Evolutionary conservation across 1,140 invertebrate genomes (phyloP), one percentile per base, ranked within the genome.

Genomic region (Colletes gigas): DNA sequence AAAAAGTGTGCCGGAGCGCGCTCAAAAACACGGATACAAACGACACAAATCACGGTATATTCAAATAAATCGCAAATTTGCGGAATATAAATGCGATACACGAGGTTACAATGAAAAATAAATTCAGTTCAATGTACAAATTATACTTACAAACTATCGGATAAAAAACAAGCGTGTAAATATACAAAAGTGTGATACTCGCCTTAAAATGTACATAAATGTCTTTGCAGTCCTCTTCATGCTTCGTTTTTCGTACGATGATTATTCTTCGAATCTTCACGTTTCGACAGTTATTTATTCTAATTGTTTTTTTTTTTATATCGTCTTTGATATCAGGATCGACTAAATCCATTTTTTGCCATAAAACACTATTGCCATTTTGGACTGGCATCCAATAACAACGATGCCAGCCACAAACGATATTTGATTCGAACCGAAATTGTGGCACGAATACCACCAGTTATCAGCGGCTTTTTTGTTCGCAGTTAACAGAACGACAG

Each of bases 101-200:
- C 8, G 15, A 54, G 19, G 19, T 30, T 5, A 3, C 15, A 54
- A 21, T 17, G 6, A 15, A 14, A n/a, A 17, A 63, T 21, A 44
- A 19, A 47, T 10, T 54, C 62, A 50, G 50, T 52, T 47, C 3
- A 14, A 47, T 44, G 57, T 47, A 44, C 12, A 55, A 21, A 72
- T 47, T 14, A 66, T 39, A 21, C 60, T 50, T 66, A 73, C 14
- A 30, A 10, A 73, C 52, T 79, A 66, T 57, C 8, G 41, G 19
- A 73, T 47, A 70, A 75, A 4, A 63, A 39, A 50, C 57, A 6
- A 54, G 19, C 52, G 44, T 55, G 4, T 57, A 44, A 85, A 70
- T 81, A 75, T 71, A 79, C 63, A 84, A 81, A 83, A 90, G 83
- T 30, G 60, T 81, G 81, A 91, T 91, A 91, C 90, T 91, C 90